Evolutionary conservation across 2,797 vertebrate species (phyloP).

Genomic region (Syncerus caffer): DNA sequence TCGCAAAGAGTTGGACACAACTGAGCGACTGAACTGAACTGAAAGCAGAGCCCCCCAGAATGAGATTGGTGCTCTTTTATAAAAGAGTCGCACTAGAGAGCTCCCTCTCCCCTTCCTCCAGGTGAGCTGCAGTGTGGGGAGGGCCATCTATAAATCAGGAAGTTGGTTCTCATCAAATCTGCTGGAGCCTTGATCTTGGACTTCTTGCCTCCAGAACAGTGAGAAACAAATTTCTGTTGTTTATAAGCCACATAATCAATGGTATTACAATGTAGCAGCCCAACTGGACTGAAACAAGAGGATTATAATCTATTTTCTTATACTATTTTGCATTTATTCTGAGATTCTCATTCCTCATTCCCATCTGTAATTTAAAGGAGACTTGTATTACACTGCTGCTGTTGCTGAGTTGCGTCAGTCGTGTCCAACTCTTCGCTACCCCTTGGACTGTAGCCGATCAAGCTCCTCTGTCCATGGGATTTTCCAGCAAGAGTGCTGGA

Average conservation of each 20-base stretch:
- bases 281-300: not conserved
- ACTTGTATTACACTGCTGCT: not conserved
- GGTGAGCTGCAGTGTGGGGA: not conserved
- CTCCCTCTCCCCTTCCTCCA: not conserved
- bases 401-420: too few species aligned
- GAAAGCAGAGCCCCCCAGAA: too few species aligned
- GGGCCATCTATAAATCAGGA: not conserved
- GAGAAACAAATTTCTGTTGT: not conserved
- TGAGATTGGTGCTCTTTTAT: not conserved
- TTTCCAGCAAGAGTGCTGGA: too few species aligned
- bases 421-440: too few species aligned
- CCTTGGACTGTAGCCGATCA: too few species aligned
- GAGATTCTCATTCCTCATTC: not conserved
- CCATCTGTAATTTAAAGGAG: not conserved
- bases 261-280: not conserved
- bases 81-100: not conserved
- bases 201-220: not conserved
- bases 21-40: too few species aligned
- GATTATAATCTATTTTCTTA: not conserved
- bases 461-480: too few species aligned
- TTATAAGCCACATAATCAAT: not conserved
- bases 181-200: not conserved
- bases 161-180: not conserved
- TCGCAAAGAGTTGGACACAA: rapidly evolving
- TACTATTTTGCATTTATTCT: not conserved